These are phyloP conservation scores for Rissa tridactyla DNA, from an alignment of 2,113 vertebrate genomes.

Conservation along the genomic window DNA sequence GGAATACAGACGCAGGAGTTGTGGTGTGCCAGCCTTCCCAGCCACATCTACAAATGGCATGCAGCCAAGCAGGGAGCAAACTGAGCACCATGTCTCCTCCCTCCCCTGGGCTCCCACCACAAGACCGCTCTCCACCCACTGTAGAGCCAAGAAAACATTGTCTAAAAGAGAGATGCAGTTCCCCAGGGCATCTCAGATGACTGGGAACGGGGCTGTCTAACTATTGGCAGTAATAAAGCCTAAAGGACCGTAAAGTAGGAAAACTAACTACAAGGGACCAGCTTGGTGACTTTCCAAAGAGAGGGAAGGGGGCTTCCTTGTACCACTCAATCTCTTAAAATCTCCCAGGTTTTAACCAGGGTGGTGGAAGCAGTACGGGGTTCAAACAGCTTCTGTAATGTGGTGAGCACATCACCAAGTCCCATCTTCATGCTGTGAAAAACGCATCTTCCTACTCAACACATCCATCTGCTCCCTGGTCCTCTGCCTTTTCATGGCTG, in stretches of 20 bases:
- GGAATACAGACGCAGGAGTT: neutral
- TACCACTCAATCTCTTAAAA: neutral
- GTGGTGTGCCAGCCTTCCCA: neutral
- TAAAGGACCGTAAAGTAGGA: neutral
- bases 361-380: neutral
- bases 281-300: neutral
- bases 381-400: neutral
- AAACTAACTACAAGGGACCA: neutral
- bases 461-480: neutral
- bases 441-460: neutral
- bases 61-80: neutral
- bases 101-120: neutral
- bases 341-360: neutral
- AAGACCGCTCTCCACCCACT: neutral
- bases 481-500: neutral
- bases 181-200: neutral
- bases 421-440: neutral
- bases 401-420: neutral
- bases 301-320: neutral
- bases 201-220: neutral
- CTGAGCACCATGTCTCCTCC: neutral
- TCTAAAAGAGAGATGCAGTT: neutral
- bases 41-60: neutral
- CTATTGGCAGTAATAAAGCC: neutral
- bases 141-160: neutral